These are phyloP conservation scores for Saxicola maurus DNA, from an alignment of 2,797 vertebrate species.

Conservation along the genomic window DNA sequence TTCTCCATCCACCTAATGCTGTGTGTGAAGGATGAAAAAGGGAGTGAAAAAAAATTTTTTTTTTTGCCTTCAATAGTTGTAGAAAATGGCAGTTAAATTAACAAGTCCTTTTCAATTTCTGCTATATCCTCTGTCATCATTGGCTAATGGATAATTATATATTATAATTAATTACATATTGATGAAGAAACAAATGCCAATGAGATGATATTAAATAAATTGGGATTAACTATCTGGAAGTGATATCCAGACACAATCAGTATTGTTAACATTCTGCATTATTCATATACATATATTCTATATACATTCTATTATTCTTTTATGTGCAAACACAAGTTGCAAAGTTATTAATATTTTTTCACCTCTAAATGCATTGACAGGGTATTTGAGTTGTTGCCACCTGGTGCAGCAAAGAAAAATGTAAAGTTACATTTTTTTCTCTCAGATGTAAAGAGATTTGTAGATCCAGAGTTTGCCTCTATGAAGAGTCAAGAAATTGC, in stretches of 20 bases:
- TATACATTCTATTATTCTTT: not conserved
- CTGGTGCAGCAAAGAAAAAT: not conserved
- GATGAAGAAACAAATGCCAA: not conserved
- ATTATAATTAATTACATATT: not conserved
- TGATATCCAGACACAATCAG: not conserved
- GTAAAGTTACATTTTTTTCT: not conserved
- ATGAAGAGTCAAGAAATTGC: not conserved
- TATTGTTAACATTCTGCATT: not conserved
- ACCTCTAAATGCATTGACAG: not conserved
- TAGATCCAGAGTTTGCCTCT: not conserved
- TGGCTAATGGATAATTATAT: not conserved
- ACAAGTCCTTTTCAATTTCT: not conserved
- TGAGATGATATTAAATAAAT: not conserved
- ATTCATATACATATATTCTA: no score
- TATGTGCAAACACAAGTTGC: not conserved
- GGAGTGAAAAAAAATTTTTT: rapidly evolving
- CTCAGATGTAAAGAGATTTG: not conserved
- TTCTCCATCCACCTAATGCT: not conserved
- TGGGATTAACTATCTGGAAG: not conserved
- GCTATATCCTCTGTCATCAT: not conserved
- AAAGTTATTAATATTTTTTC: not conserved
- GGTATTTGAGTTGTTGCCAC: not conserved
- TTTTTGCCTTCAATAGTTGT: not conserved
- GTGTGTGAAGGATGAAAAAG: not conserved
- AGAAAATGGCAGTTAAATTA: not conserved